Evolutionary conservation across 2,888 invertebrate genomes (phyloP).

Genomic region (Agonopterix arenella): DNA sequence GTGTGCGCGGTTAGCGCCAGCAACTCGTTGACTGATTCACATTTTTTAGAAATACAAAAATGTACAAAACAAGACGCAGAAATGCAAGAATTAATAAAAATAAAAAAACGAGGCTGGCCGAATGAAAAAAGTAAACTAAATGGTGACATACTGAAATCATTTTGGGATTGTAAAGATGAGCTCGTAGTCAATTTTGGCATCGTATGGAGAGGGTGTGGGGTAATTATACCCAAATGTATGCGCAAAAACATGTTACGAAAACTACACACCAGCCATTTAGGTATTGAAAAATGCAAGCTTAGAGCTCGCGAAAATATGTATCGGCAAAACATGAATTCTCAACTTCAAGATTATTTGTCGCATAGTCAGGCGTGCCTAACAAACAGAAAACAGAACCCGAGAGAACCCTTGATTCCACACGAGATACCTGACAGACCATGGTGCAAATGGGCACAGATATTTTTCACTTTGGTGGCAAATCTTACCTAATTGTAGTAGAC

Average conservation of each 20-base stretch:
- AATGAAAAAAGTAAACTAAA: conserved; percentile 3
- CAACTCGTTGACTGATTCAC: conserved; percentile 8
- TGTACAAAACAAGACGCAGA: neutral
- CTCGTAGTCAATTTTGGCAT: neutral
- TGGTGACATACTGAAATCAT: conserved; percentile 4
- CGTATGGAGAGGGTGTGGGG: conserved; percentile 1
- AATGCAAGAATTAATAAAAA: neutral
- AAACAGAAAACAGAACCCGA: neutral
- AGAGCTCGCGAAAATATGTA: conserved; percentile 12
- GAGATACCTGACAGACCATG: conserved; percentile 9
- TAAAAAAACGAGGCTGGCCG: conserved; percentile 8
- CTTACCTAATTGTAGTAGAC: conserved; percentile 10
- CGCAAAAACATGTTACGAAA: conserved; percentile 2
- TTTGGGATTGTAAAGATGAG: conserved; percentile 8
- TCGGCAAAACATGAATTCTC: conserved; percentile 14
- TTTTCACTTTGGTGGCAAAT: conserved; percentile 3
- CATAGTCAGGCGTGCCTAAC: conserved; percentile 5
- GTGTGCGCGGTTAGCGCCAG: conserved; percentile 5
- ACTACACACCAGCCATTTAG: conserved; percentile 4
- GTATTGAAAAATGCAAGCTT: conserved; percentile 8
- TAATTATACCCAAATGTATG: conserved; percentile 1
- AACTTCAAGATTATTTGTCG: conserved; percentile 8
- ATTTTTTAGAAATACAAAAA: conserved; percentile 7
- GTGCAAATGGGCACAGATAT: conserved; percentile 6
- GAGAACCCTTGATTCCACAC: conserved; percentile 7